Evolutionary conservation across 1,140 invertebrate genomes (phyloP), one percentile per base, ranked within the genome.

Genomic region (Drosophila tristis): DNA sequence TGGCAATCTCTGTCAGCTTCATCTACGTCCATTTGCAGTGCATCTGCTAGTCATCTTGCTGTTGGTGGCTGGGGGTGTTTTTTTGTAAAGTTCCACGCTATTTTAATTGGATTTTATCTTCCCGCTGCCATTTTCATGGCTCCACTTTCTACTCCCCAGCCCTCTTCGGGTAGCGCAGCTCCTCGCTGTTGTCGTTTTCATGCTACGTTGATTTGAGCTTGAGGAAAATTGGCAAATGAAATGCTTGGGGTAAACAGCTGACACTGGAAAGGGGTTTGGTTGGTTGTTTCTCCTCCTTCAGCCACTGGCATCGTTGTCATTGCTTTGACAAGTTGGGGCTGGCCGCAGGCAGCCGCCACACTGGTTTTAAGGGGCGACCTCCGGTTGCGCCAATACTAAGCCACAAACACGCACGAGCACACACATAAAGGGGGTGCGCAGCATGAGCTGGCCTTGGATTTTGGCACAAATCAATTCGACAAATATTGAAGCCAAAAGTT

Each of bases 31-130:
- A 8, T 43, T 64, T 15, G 16, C 16, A 70, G 64, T 42, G 66
- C 54, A 56, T 70, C 49, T 57, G 26, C 6, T 57, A 68, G 66
- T 70, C 53, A 44, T 35, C 51, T 58, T 57, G 71, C 42, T 48
- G 11, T 5, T 39, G 11, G 0, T 13, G 35, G 35, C 35, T 13
- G 35, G 35, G 4, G 26, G 16, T 31, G 43, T 35, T 64, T 7
- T 81, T 66, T 54, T 20, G 20, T 20, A 20, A 70, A 87, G 61
- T 75, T 81, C 61, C 65, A 39, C 65, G 62, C 74, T 74, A 75
- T 86, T 86, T 86, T 87, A 86, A 86, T 87, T 86, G 81, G 81
- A 87, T 86, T 86, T 82, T 82, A 81, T 86, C 78, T 72, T 86
- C 78, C 59, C 51, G 74, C 82, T 72, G 53, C 81, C 70, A 71